Evolutionary conservation across 2,797 vertebrate species (phyloP), one percentile per base, ranked within the genome.

Genomic region (Neosilurus mollespiculum): DNA sequence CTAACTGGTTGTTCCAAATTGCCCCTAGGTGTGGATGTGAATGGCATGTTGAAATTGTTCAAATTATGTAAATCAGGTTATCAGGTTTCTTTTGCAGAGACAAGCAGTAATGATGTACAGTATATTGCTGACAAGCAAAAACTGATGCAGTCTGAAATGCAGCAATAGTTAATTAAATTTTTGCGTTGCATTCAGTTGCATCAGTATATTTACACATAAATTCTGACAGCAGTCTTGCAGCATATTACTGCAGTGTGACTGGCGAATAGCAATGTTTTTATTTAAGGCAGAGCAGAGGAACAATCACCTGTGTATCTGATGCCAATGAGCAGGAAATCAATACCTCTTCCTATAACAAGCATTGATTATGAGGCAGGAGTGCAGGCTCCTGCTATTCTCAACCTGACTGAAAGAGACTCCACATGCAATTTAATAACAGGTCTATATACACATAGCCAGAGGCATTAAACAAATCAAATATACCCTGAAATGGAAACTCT

Each of bases 281-380:
- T 81, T 43, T 69, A 49, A 61, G 16, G 26, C 53, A 37, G 56
- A 37, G 30, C 30, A 69, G 43, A 77, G 67, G 69, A 85, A 85
- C 85, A 84, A 86, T 87, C 85, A 87, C 85, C 71, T 84, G 83
- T 83, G 79, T 83, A 61, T 85, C 72, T 81, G 53, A 78, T 80
- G 71, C 80, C 86, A 80, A 87, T 72, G 62, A 84, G 77, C 77
- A 82, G 81, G 43, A 76, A 84, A 83, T 86, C 88, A 88, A 88
- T 87, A 86, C 49, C 85, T 87, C 84, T 86, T 84, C 69, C 64
- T 79, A 85, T 86, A 89, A 88, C 79, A 83, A 82, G 80, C 78
- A 86, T 84, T 58, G 88, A 89, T 89, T 82, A 84, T 78, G 18
- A 78, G 71, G 62, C 76, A 70, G 82, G 64, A 59, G 72, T 80